These are phyloP conservation scores for Dissostichus mawsoni DNA, from an alignment of 2,113 vertebrate genomes.

Conservation along the genomic window DNA sequence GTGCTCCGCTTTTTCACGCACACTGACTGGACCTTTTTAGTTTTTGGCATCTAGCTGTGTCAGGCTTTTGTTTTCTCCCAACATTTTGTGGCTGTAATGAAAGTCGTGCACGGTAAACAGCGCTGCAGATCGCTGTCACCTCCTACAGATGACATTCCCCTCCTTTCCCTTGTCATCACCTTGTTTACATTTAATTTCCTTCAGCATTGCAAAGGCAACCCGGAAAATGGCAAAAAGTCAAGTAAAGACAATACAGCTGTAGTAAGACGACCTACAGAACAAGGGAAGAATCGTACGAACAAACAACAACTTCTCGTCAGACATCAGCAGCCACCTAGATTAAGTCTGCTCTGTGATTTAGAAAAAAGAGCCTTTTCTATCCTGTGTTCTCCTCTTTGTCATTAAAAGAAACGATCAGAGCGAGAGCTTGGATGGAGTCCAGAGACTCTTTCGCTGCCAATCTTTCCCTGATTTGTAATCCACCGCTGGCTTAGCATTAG, in stretches of 20 bases:
- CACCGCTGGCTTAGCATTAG: conserved; percentile 51
- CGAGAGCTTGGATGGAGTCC: conserved; percentile 58
- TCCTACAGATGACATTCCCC: conserved; percentile 60
- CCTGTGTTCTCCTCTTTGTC: conserved; percentile 63
- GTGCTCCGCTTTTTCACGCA: background rate
- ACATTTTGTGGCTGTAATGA: conserved; percentile 58
- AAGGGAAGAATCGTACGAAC: conserved; percentile 11
- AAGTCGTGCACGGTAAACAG: conserved; percentile 58
- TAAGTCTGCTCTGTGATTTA: conserved; percentile 49
- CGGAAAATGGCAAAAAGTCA: conserved; percentile 64
- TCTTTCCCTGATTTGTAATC: conserved; percentile 76
- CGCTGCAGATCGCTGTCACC: conserved; percentile 39
- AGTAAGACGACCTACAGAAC: conserved; percentile 7
- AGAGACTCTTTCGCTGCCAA: conserved; percentile 69
- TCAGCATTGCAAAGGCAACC: conserved; percentile 31
- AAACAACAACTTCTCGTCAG: conserved; percentile 29
- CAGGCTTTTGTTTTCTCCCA: conserved; percentile 48
- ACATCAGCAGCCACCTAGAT: conserved; percentile 41
- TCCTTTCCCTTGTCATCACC: conserved; percentile 38
- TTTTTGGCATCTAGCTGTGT: conserved; percentile 10
- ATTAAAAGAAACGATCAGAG: conserved; percentile 71
- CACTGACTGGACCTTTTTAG: background rate
- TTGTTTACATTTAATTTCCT: conserved; percentile 68
- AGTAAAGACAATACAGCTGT: conserved; percentile 43
- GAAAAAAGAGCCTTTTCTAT: conserved; percentile 35